phyloP scores from a whole-genome alignment of 2,888 invertebrate genomes.

The Pseudococcus jackbeardsleyi region DNA sequence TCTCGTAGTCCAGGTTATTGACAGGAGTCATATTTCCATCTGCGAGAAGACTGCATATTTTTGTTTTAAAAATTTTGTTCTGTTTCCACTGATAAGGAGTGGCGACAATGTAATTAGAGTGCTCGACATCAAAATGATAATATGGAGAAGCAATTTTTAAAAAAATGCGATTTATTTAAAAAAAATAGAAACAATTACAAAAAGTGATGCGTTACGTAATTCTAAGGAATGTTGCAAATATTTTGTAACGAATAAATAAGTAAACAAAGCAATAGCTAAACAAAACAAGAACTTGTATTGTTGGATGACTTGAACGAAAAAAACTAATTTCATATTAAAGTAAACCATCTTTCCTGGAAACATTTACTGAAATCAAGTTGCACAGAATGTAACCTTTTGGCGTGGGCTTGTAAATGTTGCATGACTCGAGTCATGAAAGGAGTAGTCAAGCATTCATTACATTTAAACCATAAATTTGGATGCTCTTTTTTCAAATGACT shows the following conservation, averaged over 20 bases:
- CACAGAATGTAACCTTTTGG: conserved; percentile 14
- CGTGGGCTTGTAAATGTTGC: conserved; percentile 7
- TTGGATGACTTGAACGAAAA: neutral
- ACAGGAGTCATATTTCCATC: no score
- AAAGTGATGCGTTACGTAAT: neutral
- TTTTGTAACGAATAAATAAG: neutral
- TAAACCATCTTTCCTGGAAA: conserved; percentile 32
- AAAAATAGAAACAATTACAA: neutral
- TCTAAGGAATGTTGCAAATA: neutral
- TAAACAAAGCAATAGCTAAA: neutral
- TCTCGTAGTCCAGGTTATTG: no score
- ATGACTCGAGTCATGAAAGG: conserved; percentile 5
- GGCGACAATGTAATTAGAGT: neutral
- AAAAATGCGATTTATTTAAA: neutral
- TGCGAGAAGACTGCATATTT: no score
- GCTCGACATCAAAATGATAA: neutral
- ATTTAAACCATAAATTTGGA: conserved; percentile 28
- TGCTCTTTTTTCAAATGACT: conserved; percentile 30
- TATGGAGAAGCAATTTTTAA: neutral
- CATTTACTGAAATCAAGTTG: neutral
- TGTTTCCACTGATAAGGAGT: no score
- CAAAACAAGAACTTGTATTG: neutral
- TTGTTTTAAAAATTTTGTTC: no score
- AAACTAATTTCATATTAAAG: neutral
- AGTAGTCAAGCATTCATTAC: conserved; percentile 25